Conservation (phyloP, 2,888 invertebrate species). For the Volucella inflata region DNA sequence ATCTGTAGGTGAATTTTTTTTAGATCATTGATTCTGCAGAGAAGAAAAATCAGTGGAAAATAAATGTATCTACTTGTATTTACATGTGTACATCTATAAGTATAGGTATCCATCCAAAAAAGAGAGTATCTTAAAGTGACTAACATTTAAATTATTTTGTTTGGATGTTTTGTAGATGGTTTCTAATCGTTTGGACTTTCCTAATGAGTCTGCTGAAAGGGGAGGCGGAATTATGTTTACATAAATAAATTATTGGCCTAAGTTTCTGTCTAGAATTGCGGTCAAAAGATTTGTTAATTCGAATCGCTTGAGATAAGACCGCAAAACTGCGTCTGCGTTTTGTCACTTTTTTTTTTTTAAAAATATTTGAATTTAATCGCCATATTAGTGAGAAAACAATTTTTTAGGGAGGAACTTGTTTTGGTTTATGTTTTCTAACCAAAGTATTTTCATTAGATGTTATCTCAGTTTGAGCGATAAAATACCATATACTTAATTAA, state of each 20-base stretch:
- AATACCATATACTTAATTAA: too few species aligned
- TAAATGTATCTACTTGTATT: too few species aligned
- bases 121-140: conserved; percentile 18
- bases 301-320: background rate
- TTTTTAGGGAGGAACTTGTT: too few species aligned
- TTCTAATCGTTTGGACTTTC: conserved; percentile 37
- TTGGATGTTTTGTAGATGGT: conserved; percentile 19
- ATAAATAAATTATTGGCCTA: conserved; percentile 14
- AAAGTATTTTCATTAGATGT: too few species aligned
- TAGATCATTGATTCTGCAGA: background rate
- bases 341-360: too few species aligned
- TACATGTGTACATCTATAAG: too few species aligned
- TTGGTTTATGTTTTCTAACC: too few species aligned
- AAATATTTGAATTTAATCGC: too few species aligned
- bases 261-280: conserved; percentile 11
- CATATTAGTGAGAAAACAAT: too few species aligned
- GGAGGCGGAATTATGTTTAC: conserved; percentile 1
- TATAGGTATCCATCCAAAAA: background rate
- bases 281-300: background rate
- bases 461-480: too few species aligned
- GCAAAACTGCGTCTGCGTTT: background rate
- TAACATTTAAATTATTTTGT: conserved; percentile 36
- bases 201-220: conserved; percentile 48
- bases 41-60: background rate
- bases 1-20: conserved; percentile 3